Percentiles rank a stretch among this genome's conserved stretches.
These are phyloP conservation scores for Hirtodrosophila duncani DNA, from an alignment of 2,888 invertebrate species.

Conservation along the genomic window DNA sequence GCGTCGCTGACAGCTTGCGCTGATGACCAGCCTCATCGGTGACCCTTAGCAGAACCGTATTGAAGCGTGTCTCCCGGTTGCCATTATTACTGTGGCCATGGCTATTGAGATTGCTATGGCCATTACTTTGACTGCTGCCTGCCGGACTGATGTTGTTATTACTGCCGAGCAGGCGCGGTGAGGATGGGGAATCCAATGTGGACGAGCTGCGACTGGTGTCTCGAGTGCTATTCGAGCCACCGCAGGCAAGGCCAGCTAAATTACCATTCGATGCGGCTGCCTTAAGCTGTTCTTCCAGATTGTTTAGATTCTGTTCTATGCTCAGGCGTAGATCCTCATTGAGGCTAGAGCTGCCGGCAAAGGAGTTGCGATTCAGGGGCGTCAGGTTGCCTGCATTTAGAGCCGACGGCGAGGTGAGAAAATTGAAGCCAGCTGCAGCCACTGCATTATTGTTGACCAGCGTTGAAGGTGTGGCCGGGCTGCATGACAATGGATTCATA, in stretches of 20 bases:
- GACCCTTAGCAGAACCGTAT: slow-evolving; percentile 81
- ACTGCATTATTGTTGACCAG: slow-evolving; percentile 50
- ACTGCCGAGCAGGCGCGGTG: slow-evolving; percentile 51
- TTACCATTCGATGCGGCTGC: slow-evolving; percentile 77
- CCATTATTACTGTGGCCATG: slow-evolving; percentile 33
- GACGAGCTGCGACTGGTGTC: slow-evolving; percentile 73
- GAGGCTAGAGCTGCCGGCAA: slow-evolving; percentile 74
- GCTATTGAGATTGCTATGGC: slow-evolving; percentile 33
- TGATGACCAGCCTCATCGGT: slow-evolving; percentile 79
- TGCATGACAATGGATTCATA: slow-evolving; percentile 77
- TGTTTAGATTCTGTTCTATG: slow-evolving; percentile 78
- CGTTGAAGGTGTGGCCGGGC: slow-evolving; percentile 58
- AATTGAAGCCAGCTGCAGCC: slow-evolving; percentile 66
- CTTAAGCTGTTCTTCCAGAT: slow-evolving; percentile 81
- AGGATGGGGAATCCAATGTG: slow-evolving; percentile 67
- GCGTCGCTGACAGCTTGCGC: slow-evolving; percentile 80
- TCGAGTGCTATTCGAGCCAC: slow-evolving; percentile 58
- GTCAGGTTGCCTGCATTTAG: slow-evolving; percentile 65
- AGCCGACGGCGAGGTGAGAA: slow-evolving; percentile 66
- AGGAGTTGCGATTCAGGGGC: slow-evolving; percentile 77
- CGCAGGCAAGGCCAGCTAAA: slow-evolving; percentile 61
- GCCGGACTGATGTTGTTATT: slow-evolving; percentile 58
- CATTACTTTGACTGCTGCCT: slow-evolving; percentile 42
- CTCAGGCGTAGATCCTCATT: slow-evolving; percentile 74
- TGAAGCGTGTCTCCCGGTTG: slow-evolving; percentile 63